Base-by-base conservation (phyloP, 2,797 vertebrate species). In the Sebastes cheni region DNA sequence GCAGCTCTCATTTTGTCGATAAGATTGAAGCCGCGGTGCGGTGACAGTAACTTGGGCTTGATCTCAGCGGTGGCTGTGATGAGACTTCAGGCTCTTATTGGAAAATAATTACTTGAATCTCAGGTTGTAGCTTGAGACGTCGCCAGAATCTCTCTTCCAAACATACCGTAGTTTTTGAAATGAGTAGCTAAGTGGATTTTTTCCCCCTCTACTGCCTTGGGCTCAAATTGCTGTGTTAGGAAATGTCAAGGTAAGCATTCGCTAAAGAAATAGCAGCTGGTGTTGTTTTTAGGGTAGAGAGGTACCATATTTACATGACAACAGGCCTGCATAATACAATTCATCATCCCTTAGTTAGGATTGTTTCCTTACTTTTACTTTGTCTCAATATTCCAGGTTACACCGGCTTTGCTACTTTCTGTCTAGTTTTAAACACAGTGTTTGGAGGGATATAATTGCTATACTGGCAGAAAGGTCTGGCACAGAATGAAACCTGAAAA, bases 241-340 rank as follows among this genome's bases (percentile, higher is more conserved):
- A 92, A 90, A 89, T 91, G 88, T 94, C 75, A 90, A 86, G 84
- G 89, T 93, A 89, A 88, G 90, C 80, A 77, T 87, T 91, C 90
- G 74, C 83, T 66, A 75, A 77, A 77, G 77, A 85, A 86, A 80
- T 76, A 90, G 79, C 91, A 93, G 89, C 90, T 94, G 91, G 77
- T 84, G 86, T 79, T 91, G 88, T 85, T 92, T 94, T 91, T 73
- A 83, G 78, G 62, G 71, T 69, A 69, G 75, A 79, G 73, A 67
- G 55, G 59, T 56, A 75, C 22, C 8, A 72, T 85, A 84, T 89
- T 90, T 82, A 83, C 73, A 80, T 42, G 54, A 86, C 82, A 79
- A 67, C 75, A 69, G 32, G 30, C 34, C 30, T 39, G 76, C 55
- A 59, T 75, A n/a, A 65, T 62, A 39, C 46, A 36, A 65, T 62